phyloP scores from a whole-genome alignment of 2,797 vertebrate species.

The Myripristis jacobus region DNA sequence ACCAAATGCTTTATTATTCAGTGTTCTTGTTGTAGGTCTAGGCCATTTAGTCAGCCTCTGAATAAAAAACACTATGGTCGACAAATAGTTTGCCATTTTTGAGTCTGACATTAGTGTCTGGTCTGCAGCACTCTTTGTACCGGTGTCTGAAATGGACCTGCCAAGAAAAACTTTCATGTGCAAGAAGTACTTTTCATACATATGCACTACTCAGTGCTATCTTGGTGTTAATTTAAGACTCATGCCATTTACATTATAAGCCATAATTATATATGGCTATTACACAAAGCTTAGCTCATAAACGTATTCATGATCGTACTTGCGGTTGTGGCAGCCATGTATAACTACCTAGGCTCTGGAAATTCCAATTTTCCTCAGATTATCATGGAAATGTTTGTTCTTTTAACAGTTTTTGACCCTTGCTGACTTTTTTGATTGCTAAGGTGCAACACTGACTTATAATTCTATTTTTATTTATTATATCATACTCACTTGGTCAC shows the following conservation, averaged over 20 bases:
- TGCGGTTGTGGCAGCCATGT: constrained; percentile 49
- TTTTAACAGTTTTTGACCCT: constrained; percentile 39
- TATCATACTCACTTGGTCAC: neutral
- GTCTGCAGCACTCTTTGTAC: neutral
- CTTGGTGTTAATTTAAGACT: neutral
- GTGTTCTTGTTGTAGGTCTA: too few species aligned
- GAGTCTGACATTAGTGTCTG: neutral
- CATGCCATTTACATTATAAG: constrained; percentile 33
- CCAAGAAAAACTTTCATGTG: neutral
- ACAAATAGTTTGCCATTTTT: neutral
- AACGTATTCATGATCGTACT: constrained; percentile 40
- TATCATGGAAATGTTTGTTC: constrained; percentile 30
- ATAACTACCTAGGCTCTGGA: constrained; percentile 40
- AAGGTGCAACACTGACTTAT: constrained; percentile 49
- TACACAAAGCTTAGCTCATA: constrained; percentile 50
- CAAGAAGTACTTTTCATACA: neutral
- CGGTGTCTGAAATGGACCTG: neutral
- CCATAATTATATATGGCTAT: constrained; percentile 45
- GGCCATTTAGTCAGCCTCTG: too few species aligned
- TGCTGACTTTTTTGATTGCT: constrained; percentile 25
- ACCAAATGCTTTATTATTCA: too few species aligned
- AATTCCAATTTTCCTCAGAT: constrained; percentile 33
- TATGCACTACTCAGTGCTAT: neutral
- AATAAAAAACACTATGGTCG: neutral
- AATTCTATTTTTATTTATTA: constrained; percentile 70